Evolutionary conservation across 1,140 invertebrate genomes (phyloP), one percentile per base, ranked within the genome.

Genomic region (Scaptomyza hsui): DNA sequence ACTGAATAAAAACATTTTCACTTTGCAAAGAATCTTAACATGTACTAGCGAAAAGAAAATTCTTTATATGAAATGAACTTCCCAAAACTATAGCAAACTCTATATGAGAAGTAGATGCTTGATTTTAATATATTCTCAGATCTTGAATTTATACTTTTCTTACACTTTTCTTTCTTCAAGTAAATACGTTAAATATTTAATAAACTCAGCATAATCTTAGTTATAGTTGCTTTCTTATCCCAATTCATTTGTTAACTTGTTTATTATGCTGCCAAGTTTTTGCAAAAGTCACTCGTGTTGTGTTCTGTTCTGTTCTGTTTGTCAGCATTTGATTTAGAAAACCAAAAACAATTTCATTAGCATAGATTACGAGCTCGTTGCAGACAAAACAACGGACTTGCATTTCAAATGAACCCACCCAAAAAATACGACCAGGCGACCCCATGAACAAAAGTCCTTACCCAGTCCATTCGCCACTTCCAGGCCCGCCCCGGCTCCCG

Each of bases 341-440:
- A 70, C 76, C 72, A 29, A 83, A 77, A 86, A 85, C 80, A 85
- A 81, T 85, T 85, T 85, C 80, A 85, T 85, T 85, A 85, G 80
- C 81, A 85, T 85, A 85, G 80, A 86, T 85, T 85, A 85, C 81
- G 82, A 85, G 80, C 26, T 73, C 65, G 77, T 83, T 83, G 6
- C 78, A 78, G 78, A 78, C 78, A 78, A 78, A 70, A 65, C 78
- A 81, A 82, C 59, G 74, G 78, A 76, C 78, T 81, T 83, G 78
- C 78, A 82, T 82, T 78, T 78, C 52, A 82, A 83, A 82, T 82
- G 78, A 81, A 82, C 78, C 65, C 51, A 72, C 7, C 26, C 26
- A 29, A 29, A 29, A 29, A 70, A 53, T 67, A 56, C 75, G 76
- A 71, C n/a, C 41, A 42, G 41, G 3, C 42, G 21, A 24, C 13